Evolutionary conservation across 2,797 vertebrate species (phyloP).

Genomic region (Margarornis squamiger): DNA sequence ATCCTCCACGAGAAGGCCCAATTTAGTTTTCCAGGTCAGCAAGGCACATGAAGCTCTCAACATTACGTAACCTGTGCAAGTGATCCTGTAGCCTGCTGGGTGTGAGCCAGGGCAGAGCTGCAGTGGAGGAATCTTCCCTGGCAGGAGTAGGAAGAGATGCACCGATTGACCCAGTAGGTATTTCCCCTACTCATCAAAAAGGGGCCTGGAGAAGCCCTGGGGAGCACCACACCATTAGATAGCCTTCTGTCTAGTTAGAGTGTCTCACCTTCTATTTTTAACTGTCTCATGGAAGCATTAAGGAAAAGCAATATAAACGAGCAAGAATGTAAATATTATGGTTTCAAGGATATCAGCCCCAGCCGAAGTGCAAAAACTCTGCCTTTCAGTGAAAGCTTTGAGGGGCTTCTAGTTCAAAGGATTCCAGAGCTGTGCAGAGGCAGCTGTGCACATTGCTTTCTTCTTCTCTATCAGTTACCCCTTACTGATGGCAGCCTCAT

Average conservation of each 20-base stretch:
- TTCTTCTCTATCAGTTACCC: neutral
- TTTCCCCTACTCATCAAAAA: constrained; percentile 30
- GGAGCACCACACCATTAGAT: neutral
- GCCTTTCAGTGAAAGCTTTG: constrained; percentile 8
- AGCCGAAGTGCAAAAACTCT: neutral
- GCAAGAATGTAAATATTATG: constrained; percentile 64
- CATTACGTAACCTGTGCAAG: neutral
- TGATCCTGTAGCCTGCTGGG: neutral
- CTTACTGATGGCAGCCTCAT: neutral
- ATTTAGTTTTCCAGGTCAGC: neutral
- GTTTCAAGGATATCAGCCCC: constrained; percentile 5
- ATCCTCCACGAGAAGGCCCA: neutral
- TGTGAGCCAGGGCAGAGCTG: neutral
- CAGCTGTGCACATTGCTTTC: neutral
- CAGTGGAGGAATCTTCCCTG: neutral
- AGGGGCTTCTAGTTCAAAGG: constrained; percentile 42
- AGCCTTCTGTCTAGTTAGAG: neutral
- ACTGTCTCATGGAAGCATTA: constrained; percentile 20
- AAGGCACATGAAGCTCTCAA: neutral
- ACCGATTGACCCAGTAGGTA: neutral
- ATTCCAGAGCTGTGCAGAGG: neutral
- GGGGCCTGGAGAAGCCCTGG: neutral
- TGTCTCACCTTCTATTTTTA: constrained; percentile 37
- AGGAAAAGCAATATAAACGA: constrained; percentile 20
- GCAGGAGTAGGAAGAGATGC: neutral